Percentiles rank a stretch among this genome's conserved stretches.
Evolutionary conservation across 1,140 invertebrate genomes (phyloP).

Genomic region (Brachionus manjavacas): DNA sequence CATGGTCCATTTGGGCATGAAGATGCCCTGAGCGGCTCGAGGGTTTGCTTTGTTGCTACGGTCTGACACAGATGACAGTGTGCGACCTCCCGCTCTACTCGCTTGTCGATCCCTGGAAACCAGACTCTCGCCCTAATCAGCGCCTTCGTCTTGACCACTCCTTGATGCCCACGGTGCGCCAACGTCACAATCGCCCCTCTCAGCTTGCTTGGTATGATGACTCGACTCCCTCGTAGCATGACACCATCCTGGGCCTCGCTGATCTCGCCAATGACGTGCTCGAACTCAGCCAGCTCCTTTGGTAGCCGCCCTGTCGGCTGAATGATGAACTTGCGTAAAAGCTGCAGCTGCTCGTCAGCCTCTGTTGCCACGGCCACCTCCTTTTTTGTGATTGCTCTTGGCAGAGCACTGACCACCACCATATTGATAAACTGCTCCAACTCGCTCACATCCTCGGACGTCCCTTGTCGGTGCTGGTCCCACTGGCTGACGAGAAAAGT

Average conservation of each 20-base stretch:
- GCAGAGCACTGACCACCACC: not conserved
- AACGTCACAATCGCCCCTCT: not conserved
- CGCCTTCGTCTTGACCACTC: slow-evolving; percentile 5
- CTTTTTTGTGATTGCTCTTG: not conserved
- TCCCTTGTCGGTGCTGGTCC: not conserved
- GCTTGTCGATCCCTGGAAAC: not conserved
- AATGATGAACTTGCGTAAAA: not conserved
- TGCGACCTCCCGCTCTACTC: not conserved
- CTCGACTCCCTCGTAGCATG: not conserved
- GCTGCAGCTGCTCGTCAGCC: not conserved
- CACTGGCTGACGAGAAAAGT: not conserved
- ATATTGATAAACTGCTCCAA: not conserved
- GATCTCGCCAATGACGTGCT: not conserved
- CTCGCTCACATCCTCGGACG: not conserved
- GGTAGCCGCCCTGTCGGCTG: not conserved
- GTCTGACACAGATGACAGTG: not conserved
- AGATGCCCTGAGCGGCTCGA: not conserved
- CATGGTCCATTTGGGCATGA: not conserved
- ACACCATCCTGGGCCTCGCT: not conserved
- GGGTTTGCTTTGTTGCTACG: not conserved
- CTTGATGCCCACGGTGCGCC: not conserved
- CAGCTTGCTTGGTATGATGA: not conserved
- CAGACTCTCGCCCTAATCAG: not conserved
- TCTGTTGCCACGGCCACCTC: not conserved
- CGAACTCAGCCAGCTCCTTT: not conserved